Percentiles rank a stretch among this genome's conserved stretches.
These are phyloP conservation scores for Carduelis carduelis DNA, from an alignment of 2,797 vertebrate genomes.

Conservation along the genomic window DNA sequence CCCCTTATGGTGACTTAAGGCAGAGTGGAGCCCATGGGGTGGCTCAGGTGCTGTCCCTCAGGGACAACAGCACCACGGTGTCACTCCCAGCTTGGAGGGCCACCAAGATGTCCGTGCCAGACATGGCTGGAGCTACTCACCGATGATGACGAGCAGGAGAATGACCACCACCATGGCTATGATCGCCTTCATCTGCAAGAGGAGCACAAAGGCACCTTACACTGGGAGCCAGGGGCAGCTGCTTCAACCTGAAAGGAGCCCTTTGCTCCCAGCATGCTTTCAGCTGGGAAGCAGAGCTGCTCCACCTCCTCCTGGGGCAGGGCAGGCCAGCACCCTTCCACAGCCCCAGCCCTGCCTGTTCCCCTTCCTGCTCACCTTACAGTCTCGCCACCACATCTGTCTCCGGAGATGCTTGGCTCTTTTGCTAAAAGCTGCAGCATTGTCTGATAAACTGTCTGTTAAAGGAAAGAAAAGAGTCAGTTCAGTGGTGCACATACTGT, in stretches of 20 bases:
- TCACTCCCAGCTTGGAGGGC: background rate
- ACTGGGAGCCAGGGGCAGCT: background rate
- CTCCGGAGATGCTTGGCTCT: conserved; percentile 95
- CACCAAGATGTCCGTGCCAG: background rate
- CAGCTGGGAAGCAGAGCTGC: background rate
- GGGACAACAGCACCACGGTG: fast-evolving
- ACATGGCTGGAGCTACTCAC: conserved; percentile 76
- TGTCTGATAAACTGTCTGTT: conserved; percentile 95
- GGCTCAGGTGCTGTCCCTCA: background rate
- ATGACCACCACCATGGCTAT: conserved; percentile 84
- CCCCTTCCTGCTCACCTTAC: conserved; percentile 81
- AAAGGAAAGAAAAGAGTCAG: conserved; percentile 38
- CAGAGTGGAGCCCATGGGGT: background rate
- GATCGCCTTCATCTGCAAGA: conserved; percentile 91
- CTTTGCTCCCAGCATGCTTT: background rate
- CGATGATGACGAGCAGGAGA: conserved; percentile 91
- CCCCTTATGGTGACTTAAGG: fast-evolving
- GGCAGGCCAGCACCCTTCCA: background rate
- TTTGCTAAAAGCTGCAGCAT: conserved; percentile 97
- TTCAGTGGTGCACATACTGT: background rate
- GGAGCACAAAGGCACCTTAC: background rate
- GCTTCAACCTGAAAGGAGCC: background rate
- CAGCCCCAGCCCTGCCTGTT: background rate
- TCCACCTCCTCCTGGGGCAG: background rate
- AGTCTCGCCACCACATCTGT: conserved; percentile 98